Evolutionary conservation across 1,140 invertebrate species (phyloP).

Genomic region (Eumeta japonica): DNA sequence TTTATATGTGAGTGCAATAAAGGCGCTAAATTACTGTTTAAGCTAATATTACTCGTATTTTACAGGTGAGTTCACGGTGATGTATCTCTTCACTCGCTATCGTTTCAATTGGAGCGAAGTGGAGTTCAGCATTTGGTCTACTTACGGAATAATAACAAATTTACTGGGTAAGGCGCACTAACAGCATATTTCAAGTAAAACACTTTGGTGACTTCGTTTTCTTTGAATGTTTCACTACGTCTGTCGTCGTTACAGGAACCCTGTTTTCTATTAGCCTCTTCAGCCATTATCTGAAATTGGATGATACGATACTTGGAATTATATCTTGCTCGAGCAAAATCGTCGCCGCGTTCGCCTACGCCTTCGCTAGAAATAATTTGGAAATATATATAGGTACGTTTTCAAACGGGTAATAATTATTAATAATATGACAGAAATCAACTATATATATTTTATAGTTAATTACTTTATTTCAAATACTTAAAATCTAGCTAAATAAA

Average conservation of each 20-base stretch:
- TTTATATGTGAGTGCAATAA: too few species aligned
- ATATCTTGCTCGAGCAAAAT: conserved; percentile 77
- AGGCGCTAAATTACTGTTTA: too few species aligned
- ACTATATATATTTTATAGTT: not conserved
- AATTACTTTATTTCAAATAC: too few species aligned
- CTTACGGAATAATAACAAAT: conserved; percentile 62
- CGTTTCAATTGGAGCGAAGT: conserved; percentile 81
- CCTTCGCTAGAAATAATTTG: conserved; percentile 70
- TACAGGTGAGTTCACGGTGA: conserved; percentile 74
- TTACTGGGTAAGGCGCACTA: conserved; percentile 43
- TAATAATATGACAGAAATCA: not conserved
- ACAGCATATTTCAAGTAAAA: too few species aligned
- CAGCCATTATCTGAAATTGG: conserved; percentile 73
- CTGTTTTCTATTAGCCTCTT: conserved; percentile 74
- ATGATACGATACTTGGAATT: conserved; percentile 75
- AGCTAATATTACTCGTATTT: conserved; percentile 23
- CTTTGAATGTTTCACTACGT: not conserved
- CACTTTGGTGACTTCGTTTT: not conserved
- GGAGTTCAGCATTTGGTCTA: conserved; percentile 77
- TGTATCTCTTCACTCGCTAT: conserved; percentile 74
- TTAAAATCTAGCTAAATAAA: too few species aligned
- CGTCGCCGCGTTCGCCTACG: conserved; percentile 73
- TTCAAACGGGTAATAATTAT: not conserved
- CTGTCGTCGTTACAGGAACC: conserved; percentile 63
- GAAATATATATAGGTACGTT: conserved; percentile 75